A percentile compares a stretch with the other conserved stretches of the same genome.
These are phyloP conservation scores for Hydrochoerus hydrochaeris DNA, from an alignment of 2,113 vertebrate genomes.

Conservation along the genomic window DNA sequence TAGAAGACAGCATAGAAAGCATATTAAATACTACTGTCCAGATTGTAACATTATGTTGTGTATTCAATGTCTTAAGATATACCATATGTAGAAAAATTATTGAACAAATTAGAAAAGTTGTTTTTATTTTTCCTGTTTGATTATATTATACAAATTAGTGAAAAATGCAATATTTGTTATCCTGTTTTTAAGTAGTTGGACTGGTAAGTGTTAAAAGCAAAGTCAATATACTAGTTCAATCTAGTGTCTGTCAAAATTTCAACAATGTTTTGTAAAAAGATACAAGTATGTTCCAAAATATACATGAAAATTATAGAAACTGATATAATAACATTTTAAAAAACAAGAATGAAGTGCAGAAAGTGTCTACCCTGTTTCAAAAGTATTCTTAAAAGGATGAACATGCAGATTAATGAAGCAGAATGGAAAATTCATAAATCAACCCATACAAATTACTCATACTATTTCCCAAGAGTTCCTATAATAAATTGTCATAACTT, in stretches of 20 bases:
- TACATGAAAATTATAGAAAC: neutral
- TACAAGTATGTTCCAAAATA: neutral
- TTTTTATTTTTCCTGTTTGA: no score
- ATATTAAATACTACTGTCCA: neutral
- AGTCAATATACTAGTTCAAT: neutral
- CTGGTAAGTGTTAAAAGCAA: neutral
- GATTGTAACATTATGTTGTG: no score
- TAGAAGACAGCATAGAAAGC: neutral
- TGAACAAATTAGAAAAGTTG: no score
- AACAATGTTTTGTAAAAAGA: neutral
- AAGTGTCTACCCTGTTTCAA: neutral
- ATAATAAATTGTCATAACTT: neutral
- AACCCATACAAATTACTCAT: neutral
- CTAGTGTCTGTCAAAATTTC: neutral
- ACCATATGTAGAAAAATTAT: no score
- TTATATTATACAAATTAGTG: no score
- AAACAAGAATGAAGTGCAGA: neutral
- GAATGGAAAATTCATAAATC: neutral
- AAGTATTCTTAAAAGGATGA: neutral
- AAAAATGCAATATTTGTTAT: no score
- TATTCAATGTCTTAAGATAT: no score
- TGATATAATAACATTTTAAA: neutral
- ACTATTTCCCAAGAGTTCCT: neutral
- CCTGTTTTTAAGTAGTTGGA: no score
- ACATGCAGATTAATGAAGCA: neutral